Conservation (phyloP, 2,113 vertebrate species). For the Thomomys bottae region DNA sequence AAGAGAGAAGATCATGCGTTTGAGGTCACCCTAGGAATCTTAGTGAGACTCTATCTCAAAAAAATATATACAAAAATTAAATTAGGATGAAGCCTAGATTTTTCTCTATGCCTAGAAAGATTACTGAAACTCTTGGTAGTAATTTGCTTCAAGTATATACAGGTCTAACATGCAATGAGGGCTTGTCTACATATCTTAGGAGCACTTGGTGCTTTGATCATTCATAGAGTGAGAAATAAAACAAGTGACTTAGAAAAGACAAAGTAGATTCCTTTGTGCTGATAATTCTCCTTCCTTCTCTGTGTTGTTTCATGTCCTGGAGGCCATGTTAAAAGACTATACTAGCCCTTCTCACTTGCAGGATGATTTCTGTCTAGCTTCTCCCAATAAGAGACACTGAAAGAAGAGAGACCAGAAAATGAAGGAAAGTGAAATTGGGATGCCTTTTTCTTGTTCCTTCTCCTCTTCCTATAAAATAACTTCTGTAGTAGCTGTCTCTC, state of each 20-base stretch:
- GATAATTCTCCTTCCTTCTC: background rate
- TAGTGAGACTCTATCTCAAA: background rate
- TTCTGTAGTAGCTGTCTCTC: background rate
- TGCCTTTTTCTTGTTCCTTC: background rate
- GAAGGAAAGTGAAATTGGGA: background rate
- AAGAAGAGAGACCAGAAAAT: background rate
- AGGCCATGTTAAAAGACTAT: background rate
- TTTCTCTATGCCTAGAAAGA: background rate
- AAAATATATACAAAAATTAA: background rate
- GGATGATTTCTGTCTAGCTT: background rate
- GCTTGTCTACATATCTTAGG: background rate
- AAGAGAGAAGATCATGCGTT: background rate
- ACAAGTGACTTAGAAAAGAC: background rate
- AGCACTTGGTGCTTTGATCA: background rate
- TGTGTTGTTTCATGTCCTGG: background rate
- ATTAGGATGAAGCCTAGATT: background rate
- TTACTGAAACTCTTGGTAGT: background rate
- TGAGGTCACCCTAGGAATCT: background rate
- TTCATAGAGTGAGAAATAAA: background rate
- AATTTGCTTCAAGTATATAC: background rate
- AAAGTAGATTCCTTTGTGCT: background rate
- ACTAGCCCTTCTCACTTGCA: background rate
- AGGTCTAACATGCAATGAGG: background rate
- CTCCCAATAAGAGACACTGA: background rate
- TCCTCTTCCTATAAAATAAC: background rate